Evolutionary conservation across 2,797 vertebrate species (phyloP).

Genomic region (Bovichtus variegatus): DNA sequence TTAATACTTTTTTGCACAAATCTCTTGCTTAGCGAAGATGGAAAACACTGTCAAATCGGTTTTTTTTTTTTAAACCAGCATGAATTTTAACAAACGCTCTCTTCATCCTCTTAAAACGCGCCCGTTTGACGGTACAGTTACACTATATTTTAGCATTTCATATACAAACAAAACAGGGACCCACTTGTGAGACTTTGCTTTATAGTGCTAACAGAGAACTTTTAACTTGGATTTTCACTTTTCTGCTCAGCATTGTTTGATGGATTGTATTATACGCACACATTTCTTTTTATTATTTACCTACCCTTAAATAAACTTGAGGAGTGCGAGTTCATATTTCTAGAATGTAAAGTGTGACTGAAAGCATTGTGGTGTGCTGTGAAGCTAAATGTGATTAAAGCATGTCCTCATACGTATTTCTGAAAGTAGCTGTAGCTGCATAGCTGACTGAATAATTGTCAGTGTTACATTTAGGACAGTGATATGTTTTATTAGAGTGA

Average conservation of each 20-base stretch:
- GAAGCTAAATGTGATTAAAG: background rate
- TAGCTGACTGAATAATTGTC: slow-evolving; percentile 31
- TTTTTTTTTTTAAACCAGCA: too few relatives aligned
- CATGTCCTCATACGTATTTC: background rate
- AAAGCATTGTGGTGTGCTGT: background rate
- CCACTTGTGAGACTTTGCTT: background rate
- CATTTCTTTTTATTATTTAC: background rate
- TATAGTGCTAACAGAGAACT: background rate
- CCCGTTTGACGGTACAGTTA: too few relatives aligned
- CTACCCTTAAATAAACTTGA: background rate
- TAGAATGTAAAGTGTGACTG: background rate
- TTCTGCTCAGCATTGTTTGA: background rate
- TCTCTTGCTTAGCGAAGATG: too few relatives aligned
- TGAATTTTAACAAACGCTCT: too few relatives aligned
- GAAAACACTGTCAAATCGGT: too few relatives aligned
- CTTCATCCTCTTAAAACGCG: too few relatives aligned
- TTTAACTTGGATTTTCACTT: background rate
- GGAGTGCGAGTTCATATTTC: background rate
- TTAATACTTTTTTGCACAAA: too few relatives aligned
- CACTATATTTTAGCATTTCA: too few relatives aligned
- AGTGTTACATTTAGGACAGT: slow-evolving; percentile 13
- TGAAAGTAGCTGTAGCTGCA: slow-evolving; percentile 19
- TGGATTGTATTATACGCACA: background rate
- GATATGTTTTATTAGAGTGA: slow-evolving; percentile 27
- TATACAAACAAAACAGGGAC: background rate